A percentile compares a stretch with the other conserved stretches of the same genome.
Evolutionary conservation across 2,113 vertebrate species (phyloP).

Genomic region (Epinephelus fuscoguttatus): DNA sequence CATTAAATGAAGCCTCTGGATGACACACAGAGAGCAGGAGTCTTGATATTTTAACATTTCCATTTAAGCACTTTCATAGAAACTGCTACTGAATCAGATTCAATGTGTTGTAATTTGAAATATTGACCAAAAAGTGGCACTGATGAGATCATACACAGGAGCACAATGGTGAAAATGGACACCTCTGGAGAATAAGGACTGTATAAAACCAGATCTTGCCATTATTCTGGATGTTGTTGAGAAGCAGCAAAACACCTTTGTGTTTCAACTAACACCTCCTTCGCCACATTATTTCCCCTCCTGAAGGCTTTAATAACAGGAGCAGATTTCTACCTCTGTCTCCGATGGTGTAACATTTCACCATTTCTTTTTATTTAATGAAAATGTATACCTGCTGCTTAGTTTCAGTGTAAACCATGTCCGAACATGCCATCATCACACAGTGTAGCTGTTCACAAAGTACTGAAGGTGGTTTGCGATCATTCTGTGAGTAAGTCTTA

Average conservation of each 20-base stretch:
- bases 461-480: background rate
- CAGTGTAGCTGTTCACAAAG: background rate
- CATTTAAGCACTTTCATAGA: background rate
- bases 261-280: background rate
- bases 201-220: background rate
- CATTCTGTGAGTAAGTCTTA: background rate
- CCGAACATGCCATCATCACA: background rate
- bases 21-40: background rate
- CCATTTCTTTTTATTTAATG: background rate
- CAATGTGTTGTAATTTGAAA: slow-evolving; percentile 1
- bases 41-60: slow-evolving; percentile 1
- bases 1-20: background rate
- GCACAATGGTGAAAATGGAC: background rate
- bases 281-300: background rate
- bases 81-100: background rate
- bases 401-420: background rate
- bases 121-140: background rate
- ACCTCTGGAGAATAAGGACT: background rate
- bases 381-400: background rate
- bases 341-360: background rate
- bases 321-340: background rate
- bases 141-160: background rate
- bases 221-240: slow-evolving; percentile 6
- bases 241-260: background rate
- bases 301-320: background rate